Evolutionary conservation across 2,888 invertebrate genomes (phyloP), one percentile per base, ranked within the genome.

Genomic region (Thereva nobilitata): DNA sequence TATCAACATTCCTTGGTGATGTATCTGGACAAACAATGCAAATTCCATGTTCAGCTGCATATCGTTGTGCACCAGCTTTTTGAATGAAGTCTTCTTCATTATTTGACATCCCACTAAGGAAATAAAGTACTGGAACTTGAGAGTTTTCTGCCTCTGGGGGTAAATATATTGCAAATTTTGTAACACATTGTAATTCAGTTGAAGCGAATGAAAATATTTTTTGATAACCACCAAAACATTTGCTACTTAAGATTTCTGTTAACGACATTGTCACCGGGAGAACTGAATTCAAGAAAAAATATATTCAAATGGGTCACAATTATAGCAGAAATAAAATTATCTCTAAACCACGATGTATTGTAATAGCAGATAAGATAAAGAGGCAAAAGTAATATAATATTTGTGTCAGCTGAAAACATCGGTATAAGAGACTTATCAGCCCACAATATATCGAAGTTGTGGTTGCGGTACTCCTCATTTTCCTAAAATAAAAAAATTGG

Each of bases 11-110:
- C 75, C 95, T 84, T 3, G 96, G 96, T 73, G 95, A 95, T 1
- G 97, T 97, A 76, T 97, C 97, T 0, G 97, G 95, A 64, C 90
- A 90, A 23, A 97, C 91, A 64, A 97, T 86, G 71, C 93, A 87
- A 6, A 97, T 82, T 2, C 90, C 90, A 77, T 91, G 85, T 75
- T 93, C 85, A 7, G 93, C 86, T 10, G 96, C 97, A 82, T 89
- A 89, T 75, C 86, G 86, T 83, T 97, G 97, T 70, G 91, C 91
- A 37, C 95, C 96, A 59, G 93, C 87, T 82, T 97, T 97, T 54
- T 90, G 87, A 70, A 95, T 89, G 76, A 96, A 95, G 83, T 97
- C 97, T 75, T 92, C 89, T 80, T 97, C 96, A 42, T 87, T 92
- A 79, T 96, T 97, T 0, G 91, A 91, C 53, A 97, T 83, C 6